Base-by-base conservation (phyloP, 2,113 vertebrate genomes). In the Mormoops blainvillei region DNA sequence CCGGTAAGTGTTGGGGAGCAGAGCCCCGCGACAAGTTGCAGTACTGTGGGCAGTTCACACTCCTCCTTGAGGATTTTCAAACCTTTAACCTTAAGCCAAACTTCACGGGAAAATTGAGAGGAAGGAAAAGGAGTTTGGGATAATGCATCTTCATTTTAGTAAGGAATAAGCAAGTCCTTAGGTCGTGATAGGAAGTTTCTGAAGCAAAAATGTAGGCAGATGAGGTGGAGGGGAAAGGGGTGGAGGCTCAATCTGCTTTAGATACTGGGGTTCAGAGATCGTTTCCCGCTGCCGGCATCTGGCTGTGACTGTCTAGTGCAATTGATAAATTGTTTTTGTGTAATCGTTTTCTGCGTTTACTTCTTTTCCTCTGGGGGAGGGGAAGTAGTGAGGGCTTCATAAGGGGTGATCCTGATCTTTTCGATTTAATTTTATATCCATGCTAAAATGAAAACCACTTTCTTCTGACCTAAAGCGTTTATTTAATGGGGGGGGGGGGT, bases 1-100 rank as follows among this genome's bases (percentile, higher is more conserved):
- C 98, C 97, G 98, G 98, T 98, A 98, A 97, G 98, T 33, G 63
- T 33, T 14, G 76, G 52, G 85, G 48, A 73, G 26, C 61, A 5
- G 76, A 28, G 45, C 6, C 19, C 73, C 24, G 20, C 15, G 43
- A 54, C 58, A 82, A 94, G 85, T 94, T 96, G 90, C 76, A 8
- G 8, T 41, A 4, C 56, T 56, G 4, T 3, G 6, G 56, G 58
- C 65, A 52, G 54, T 92, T 86, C 5, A 41, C 36, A 56, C 28
- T 61, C 58, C 28, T 61, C 58, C 36, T 61, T 4, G 38, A 43
- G 3, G 18, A 16, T 50, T 50, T 92, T 52, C 68, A 28, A 93
- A 67, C 26, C 68, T 76, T 92, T 87, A 73, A 43, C 68, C 50
- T 87, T 61, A 16, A 94, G 87, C 61, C 86, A 94, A 98, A 98